Evolutionary conservation across 2,888 invertebrate genomes (phyloP).

Genomic region (Eilema caniola): DNA sequence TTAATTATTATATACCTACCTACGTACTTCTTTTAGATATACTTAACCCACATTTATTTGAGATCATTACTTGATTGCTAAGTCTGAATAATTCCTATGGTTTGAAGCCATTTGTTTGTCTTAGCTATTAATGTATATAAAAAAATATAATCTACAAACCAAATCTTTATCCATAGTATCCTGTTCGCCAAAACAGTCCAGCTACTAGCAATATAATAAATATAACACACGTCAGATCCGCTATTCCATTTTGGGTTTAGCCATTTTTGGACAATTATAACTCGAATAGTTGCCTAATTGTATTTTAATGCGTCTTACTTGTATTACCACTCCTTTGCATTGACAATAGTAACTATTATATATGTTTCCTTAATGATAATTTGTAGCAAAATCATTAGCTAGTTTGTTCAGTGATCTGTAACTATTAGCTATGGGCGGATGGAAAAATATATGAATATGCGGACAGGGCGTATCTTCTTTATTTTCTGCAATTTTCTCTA

Average conservation of each 20-base stretch:
- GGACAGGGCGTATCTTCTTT: too few species aligned
- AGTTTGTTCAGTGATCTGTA: slow-evolving; percentile 35
- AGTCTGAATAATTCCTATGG: not conserved
- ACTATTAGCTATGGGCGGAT: not conserved
- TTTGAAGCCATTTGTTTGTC: not conserved
- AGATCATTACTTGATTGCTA: not conserved
- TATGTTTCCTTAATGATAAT: slow-evolving; percentile 41
- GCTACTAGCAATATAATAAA: slow-evolving; percentile 11
- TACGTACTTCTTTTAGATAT: too few species aligned
- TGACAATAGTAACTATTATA: slow-evolving; percentile 46
- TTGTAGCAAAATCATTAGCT: slow-evolving; percentile 43
- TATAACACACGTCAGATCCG: slow-evolving; percentile 15
- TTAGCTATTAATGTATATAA: not conserved
- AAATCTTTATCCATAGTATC: slow-evolving; percentile 16
- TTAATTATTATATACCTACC: not conserved
- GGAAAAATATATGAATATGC: not conserved
- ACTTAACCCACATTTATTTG: too few species aligned
- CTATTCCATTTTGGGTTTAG: slow-evolving; percentile 22
- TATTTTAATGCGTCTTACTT: slow-evolving; percentile 33
- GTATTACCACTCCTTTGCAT: slow-evolving; percentile 37
- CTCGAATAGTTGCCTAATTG: slow-evolving; percentile 23
- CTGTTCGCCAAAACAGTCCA: slow-evolving; percentile 28
- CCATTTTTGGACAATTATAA: slow-evolving; percentile 29
- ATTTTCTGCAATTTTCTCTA: too few species aligned
- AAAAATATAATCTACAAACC: not conserved